phyloP scores from a whole-genome alignment of 2,888 invertebrate genomes.

The Bimastos eiseni region DNA sequence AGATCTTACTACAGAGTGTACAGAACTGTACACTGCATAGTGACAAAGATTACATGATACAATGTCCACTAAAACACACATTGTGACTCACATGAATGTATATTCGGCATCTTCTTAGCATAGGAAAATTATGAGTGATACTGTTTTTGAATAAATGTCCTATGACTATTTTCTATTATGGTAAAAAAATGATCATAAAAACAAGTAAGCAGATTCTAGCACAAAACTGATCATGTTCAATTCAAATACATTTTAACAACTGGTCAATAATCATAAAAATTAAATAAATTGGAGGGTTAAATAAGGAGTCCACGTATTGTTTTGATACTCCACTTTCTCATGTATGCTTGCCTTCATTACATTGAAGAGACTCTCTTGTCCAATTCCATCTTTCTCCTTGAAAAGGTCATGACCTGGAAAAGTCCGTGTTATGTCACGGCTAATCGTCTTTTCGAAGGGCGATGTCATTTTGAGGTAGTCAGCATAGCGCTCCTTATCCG shows the following conservation, averaged over 20 bases:
- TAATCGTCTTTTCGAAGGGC: conserved; percentile 94
- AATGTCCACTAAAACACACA: neutral
- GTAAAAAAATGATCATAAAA: neutral
- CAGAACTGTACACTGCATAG: too few species aligned
- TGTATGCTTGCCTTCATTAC: conserved; percentile 79
- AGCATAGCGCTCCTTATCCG: conserved; percentile 89
- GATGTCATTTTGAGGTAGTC: conserved; percentile 95
- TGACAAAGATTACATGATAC: neutral
- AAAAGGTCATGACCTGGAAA: conserved; percentile 99
- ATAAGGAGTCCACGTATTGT: neutral
- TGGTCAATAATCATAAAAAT: neutral
- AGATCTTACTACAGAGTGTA: neutral
- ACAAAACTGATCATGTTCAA: neutral
- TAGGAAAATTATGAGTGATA: neutral
- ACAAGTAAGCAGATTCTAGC: neutral
- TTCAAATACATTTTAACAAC: neutral
- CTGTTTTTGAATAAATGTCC: neutral
- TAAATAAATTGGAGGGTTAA: neutral
- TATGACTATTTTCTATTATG: neutral
- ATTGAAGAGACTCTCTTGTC: conserved; percentile 96
- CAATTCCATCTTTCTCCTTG: conserved; percentile 96
- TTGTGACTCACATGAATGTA: neutral
- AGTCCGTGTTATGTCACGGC: conserved; percentile 94
- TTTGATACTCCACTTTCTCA: neutral
- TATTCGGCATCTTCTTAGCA: neutral